These are phyloP conservation scores for Drosophila simulans DNA, from an alignment of 1,140 invertebrate genomes.

Conservation along the genomic window DNA sequence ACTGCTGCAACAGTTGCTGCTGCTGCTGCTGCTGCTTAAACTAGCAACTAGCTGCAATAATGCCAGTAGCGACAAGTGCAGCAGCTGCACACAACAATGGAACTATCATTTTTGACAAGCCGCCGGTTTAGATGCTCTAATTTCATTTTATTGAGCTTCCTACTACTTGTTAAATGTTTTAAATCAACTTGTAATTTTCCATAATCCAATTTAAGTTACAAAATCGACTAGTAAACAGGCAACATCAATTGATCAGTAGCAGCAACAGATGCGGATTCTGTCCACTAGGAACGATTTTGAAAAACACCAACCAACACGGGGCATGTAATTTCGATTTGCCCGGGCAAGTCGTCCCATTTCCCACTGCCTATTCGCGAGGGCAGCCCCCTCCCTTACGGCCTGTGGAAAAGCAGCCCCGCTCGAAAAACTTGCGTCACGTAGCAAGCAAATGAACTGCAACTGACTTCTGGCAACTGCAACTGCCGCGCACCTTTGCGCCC, in stretches of 20 bases:
- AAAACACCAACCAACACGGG: not conserved
- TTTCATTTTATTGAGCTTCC: no score
- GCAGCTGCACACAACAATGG: not conserved
- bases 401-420: no score
- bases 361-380: not conserved
- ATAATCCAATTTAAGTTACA: not conserved
- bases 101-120: not conserved
- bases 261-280: not conserved
- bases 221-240: not conserved
- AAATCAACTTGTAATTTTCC: not conserved
- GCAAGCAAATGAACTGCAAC: constrained; percentile 58
- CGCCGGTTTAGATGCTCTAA: not conserved
- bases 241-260: not conserved
- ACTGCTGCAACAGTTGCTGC: constrained; percentile 12
- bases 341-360: not conserved
- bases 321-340: constrained; percentile 12
- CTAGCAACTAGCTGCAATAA: not conserved
- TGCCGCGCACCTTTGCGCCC: not conserved
- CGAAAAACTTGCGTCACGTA: constrained; percentile 44
- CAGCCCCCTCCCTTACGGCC: no score
- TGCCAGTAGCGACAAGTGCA: constrained; percentile 5
- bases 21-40: constrained; percentile 6
- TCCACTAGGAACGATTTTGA: constrained; percentile 10
- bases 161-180: no score
- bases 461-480: constrained; percentile 35